Conservation (phyloP, 2,113 vertebrate genomes). For the Tragelaphus scriptus region DNA sequence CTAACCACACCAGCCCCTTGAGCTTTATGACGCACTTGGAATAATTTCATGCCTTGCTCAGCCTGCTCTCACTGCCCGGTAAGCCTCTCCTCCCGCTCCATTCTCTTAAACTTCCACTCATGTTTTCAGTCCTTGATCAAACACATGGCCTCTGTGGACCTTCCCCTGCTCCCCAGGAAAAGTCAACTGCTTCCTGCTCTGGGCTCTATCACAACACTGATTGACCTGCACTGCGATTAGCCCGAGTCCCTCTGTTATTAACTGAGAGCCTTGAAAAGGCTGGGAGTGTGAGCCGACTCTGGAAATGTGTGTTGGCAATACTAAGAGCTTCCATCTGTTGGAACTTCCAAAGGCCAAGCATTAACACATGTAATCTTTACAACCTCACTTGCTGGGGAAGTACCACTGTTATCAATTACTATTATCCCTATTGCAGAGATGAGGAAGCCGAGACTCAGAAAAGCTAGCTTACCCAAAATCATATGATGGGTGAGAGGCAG, state of each 20-base stretch:
- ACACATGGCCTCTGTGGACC: not conserved
- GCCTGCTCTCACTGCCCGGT: not conserved
- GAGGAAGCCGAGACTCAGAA: not conserved
- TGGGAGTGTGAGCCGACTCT: not conserved
- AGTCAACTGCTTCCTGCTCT: not conserved
- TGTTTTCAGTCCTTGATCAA: not conserved
- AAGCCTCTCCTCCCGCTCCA: not conserved
- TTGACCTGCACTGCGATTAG: not conserved
- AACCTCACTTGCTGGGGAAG: not conserved
- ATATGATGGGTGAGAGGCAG: not conserved
- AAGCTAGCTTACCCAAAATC: not conserved
- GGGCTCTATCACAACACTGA: not conserved
- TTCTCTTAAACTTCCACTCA: not conserved
- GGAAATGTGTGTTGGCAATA: not conserved
- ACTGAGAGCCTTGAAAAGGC: not conserved
- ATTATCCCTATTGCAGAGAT: not conserved
- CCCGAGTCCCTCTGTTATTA: not conserved
- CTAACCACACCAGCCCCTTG: not conserved
- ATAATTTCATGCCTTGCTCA: not conserved
- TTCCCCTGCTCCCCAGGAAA: not conserved
- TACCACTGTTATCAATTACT: not conserved
- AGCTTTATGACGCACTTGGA: not conserved
- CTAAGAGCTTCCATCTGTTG: slow-evolving; percentile 16
- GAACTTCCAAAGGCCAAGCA: not conserved
- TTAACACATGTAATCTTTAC: not conserved